A percentile compares a stretch with the other conserved stretches of the same genome.
Evolutionary conservation across 1,140 invertebrate species (phyloP).

Genomic region (Aphelenchoides besseyi): DNA sequence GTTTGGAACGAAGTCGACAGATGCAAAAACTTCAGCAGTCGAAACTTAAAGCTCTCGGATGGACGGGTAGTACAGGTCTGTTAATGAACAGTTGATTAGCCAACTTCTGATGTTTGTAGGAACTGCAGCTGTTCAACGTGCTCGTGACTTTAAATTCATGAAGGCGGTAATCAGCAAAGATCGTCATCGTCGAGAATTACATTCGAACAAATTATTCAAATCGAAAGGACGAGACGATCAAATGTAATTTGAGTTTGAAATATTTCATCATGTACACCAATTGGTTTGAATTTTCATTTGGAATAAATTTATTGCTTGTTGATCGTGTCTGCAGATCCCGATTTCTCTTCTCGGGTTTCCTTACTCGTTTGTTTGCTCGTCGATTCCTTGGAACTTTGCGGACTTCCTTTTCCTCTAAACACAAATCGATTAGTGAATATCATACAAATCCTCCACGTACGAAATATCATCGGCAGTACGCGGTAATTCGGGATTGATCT

Average conservation of each 20-base stretch:
- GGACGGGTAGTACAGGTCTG: constrained; percentile 69
- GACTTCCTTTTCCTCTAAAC: too few relatives aligned
- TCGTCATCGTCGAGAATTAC: constrained; percentile 74
- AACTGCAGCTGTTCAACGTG: constrained; percentile 69
- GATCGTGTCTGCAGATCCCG: too few relatives aligned
- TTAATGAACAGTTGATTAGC: too few relatives aligned
- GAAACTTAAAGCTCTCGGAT: constrained; percentile 73
- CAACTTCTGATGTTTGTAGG: constrained; percentile 18
- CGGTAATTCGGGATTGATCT: constrained; percentile 19
- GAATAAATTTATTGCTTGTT: neutral
- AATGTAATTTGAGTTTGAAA: constrained; percentile 15
- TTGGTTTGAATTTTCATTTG: neutral
- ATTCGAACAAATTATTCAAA: constrained; percentile 65
- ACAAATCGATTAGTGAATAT: neutral
- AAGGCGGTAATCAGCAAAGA: constrained; percentile 76
- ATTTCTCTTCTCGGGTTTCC: neutral
- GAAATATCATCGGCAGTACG: constrained; percentile 19
- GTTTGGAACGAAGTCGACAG: neutral
- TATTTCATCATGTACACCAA: neutral
- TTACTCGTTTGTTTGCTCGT: neutral
- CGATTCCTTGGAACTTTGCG: too few relatives aligned
- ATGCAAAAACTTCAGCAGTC: constrained; percentile 62
- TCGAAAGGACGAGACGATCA: constrained; percentile 37
- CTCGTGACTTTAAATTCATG: constrained; percentile 79
- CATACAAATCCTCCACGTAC: neutral